Evolutionary conservation across 92 coral and sea anemone genomes (phyloP), one percentile per base, ranked within the genome.

Genomic region (Epizoanthus stellaris): DNA sequence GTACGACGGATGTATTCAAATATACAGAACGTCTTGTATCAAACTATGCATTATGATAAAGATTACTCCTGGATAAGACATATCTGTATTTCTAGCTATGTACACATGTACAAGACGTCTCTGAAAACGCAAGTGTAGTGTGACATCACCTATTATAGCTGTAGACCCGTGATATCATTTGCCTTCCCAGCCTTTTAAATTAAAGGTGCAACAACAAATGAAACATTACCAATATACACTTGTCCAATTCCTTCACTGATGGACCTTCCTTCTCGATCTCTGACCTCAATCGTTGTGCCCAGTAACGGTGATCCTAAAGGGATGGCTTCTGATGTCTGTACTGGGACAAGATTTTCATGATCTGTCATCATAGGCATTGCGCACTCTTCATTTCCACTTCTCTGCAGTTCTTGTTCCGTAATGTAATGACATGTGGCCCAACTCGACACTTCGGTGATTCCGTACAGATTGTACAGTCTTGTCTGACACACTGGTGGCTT

Each of bases 361-460:
- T 60, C 80, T 66, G 39, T 39, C 66, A 3, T 60, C 21, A 12
- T n/a, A 5, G 42, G 5, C 62, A 71, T 17, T 73, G 68, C 3
- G 47, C 17, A 40, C 67, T 65, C 74, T 40, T 16, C 47, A 57
- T 23, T 12, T 23, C 20, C 36, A 19, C 53, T 68, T 56, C 72
- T 70, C 52, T n/a, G 49, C 77, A 95, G 88, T 56, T 88, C 91
- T 57, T 77, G 53, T 9, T 84, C 85, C 42, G 94, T 74, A 85
- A 95, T 92, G 65, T 73, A 85, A 80, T 89, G 87, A 64, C 89
- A 96, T 3, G 98, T 86, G 7, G 98, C 98, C 98, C 98, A 96
- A 63, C 98, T 88, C 30, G 98, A 96, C 10, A 96, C 98, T 76
- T 96, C 98, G 20, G 98, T 96, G 53, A 94, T 92, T 4, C 98